Base-by-base conservation (phyloP, 2,113 vertebrate species). In the Cyrtonyx montezumae region DNA sequence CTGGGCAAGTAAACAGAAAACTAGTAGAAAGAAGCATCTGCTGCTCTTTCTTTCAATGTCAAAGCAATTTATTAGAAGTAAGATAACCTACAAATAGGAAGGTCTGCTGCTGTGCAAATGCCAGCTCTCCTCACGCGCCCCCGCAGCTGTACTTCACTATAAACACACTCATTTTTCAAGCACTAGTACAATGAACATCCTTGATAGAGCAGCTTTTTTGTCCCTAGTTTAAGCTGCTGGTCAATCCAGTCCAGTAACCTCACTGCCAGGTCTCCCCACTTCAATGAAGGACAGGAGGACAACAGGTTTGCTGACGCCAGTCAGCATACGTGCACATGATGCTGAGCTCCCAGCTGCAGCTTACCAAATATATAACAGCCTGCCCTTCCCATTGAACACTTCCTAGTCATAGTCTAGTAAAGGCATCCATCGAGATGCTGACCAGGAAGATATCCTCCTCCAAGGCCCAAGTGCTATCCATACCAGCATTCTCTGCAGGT, bases 271-370 rank as follows among this genome's bases (percentile, higher is more conserved):
- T 49, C 61, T 19, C 43, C 58, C 62, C 40, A 12, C 32, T 40
- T 19, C 65, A 70, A 23, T 7, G 4, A 17, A 0, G 0, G 1
- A 20, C 46, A 68, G 51, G 68, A 51, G 32, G 11, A 37, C n/a
- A 48, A n/a, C 2, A 14, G 2, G 3, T 91, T 86, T 59, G 10
- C 23, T 42, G 46, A 51, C 46, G 17, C 23, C 37, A 56, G 14
- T 11, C 59, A 26, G 12, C 9, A 25, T 3, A n/a, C 0, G 0
- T 0, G 3, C 34, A 5, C 61, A 26, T 15, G 13, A 1, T 1
- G 19, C 53, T 0, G 4, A 8, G 32, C 56, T 81, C 73, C 18
- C 34, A 48, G 19, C 30, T 19, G 11, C 45, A 61, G 37, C 36
- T n/a, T 6, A 1, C 1, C 53, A 30, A 37, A 2, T 28, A 6